Percentiles rank a stretch among this genome's conserved stretches.
phyloP scores from a whole-genome alignment of 1,140 invertebrate species.

The Ganaspis sp. region DNA sequence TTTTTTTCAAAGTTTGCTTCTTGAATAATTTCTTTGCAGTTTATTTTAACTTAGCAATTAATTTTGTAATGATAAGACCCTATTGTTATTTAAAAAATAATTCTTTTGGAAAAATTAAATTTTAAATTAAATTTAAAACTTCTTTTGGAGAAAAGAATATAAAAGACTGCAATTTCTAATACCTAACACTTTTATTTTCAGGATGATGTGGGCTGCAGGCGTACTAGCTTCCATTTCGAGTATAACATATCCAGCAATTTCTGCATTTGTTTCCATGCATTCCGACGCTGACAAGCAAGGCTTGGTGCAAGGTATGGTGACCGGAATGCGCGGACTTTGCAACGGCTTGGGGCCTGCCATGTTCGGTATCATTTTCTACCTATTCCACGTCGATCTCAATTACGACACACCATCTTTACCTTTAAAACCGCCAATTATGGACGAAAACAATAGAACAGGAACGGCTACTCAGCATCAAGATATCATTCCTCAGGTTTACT shows the following conservation, averaged over 20 bases:
- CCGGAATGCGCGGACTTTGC: slow-evolving; percentile 94
- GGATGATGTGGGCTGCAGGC: slow-evolving; percentile 99
- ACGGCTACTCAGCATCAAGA: slow-evolving; percentile 75
- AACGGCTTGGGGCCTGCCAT: slow-evolving; percentile 89
- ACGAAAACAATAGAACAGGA: slow-evolving; percentile 73
- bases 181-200: no score
- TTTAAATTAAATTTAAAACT: neutral
- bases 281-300: slow-evolving; percentile 97
- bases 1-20: no score
- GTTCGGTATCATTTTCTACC: slow-evolving; percentile 98
- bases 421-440: slow-evolving; percentile 70
- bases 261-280: slow-evolving; percentile 98
- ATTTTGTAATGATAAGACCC: no score
- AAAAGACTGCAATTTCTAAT: no score
- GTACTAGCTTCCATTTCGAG: slow-evolving; percentile 95
- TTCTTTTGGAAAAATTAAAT: neutral
- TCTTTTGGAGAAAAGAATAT: no score
- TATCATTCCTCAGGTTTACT: slow-evolving; percentile 75
- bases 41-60: no score
- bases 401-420: slow-evolving; percentile 77
- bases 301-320: slow-evolving; percentile 99
- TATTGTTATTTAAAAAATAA: no score
- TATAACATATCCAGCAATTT: slow-evolving; percentile 99
- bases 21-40: no score
- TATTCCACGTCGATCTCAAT: slow-evolving; percentile 98